phyloP scores from a whole-genome alignment of 2,113 vertebrate genomes.

The Saccopteryx bilineata region DNA sequence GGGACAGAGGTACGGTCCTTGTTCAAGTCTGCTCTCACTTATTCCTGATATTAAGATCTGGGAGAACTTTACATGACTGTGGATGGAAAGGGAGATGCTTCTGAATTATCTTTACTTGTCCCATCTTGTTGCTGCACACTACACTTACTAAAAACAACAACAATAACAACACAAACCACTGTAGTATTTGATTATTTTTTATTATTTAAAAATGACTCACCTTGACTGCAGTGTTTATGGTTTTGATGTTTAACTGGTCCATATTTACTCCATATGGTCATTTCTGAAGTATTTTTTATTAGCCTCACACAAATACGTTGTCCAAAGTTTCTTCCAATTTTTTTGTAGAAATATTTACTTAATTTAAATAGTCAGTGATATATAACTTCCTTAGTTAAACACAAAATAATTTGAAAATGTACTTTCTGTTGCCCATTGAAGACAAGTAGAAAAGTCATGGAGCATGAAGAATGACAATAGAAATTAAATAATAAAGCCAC shows the following conservation, averaged over 20 bases:
- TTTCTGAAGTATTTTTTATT: not conserved
- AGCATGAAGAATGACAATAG: not conserved
- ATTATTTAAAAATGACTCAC: not conserved
- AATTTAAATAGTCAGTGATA: not conserved
- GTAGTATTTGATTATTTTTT: not conserved
- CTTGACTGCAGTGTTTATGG: not conserved
- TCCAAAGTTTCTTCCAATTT: not conserved
- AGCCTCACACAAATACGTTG: not conserved
- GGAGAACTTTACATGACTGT: not conserved
- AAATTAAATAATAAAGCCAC: constrained; percentile 15
- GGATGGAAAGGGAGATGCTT: not conserved
- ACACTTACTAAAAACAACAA: not conserved
- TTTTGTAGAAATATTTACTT: not conserved
- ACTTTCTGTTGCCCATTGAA: constrained; percentile 24
- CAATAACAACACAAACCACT: not conserved
- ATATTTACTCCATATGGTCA: not conserved
- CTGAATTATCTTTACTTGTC: not conserved
- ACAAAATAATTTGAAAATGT: not conserved
- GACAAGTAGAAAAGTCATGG: not conserved
- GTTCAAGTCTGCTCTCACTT: not conserved
- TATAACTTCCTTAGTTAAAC: not conserved
- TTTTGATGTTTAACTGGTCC: not conserved
- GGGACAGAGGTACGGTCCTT: not conserved
- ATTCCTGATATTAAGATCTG: not conserved
- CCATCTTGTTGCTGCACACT: rapidly evolving